Evolutionary conservation across 2,113 vertebrate species (phyloP).

Genomic region (Euleptes europaea): DNA sequence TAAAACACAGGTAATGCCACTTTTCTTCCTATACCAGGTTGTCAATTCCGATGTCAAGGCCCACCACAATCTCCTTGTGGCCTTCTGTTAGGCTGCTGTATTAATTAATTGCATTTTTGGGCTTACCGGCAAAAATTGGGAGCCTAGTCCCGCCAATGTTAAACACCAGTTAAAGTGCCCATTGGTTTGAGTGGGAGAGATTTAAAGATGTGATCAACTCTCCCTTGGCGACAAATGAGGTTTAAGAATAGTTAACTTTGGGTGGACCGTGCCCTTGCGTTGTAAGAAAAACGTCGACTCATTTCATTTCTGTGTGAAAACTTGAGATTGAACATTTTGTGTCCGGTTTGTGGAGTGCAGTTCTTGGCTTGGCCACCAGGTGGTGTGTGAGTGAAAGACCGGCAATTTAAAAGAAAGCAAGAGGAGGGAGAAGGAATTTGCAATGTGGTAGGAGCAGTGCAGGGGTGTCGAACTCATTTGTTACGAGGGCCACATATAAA

Average conservation of each 20-base stretch:
- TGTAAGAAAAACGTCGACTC: too few relatives aligned
- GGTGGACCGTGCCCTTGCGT: not conserved
- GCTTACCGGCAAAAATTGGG: not conserved
- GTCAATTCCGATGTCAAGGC: not conserved
- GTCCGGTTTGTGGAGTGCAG: not conserved
- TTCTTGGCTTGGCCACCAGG: not conserved
- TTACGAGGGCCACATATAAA: too few relatives aligned
- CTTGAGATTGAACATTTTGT: constrained; percentile 1
- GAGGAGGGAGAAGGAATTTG: not conserved
- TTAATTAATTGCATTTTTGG: not conserved
- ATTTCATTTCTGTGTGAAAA: constrained; percentile 20
- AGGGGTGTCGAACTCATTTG: too few relatives aligned
- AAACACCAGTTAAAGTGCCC: not conserved
- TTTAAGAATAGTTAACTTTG: not conserved
- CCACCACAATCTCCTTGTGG: not conserved
- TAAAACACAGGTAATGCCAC: not conserved
- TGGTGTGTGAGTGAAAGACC: not conserved
- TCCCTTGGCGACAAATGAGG: not conserved
- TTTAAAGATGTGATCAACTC: not conserved
- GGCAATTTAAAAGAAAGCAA: not conserved
- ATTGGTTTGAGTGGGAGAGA: not conserved
- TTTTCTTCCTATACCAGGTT: not conserved
- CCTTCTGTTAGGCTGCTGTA: not conserved
- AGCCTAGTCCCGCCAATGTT: not conserved
- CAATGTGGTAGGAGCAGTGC: too few relatives aligned